Percentiles rank a stretch among this genome's conserved stretches.
phyloP scores from a whole-genome alignment of 1,140 invertebrate species.

The Galendromus occidentalis region DNA sequence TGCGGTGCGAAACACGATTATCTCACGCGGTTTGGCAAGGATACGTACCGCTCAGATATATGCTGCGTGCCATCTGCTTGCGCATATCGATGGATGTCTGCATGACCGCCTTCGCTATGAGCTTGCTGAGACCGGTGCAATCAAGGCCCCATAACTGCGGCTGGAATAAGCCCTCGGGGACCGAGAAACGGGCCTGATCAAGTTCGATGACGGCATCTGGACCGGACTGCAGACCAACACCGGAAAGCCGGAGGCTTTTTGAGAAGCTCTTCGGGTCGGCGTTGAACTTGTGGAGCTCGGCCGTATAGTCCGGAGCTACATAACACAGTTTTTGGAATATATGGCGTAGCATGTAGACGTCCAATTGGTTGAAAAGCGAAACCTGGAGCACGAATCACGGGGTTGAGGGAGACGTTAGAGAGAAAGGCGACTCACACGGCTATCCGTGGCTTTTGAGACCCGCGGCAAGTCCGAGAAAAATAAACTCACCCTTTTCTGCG shows the following conservation, averaged over 20 bases:
- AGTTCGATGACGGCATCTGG: not conserved
- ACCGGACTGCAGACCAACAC: not conserved
- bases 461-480: no score
- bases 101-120: slow-evolving; percentile 38
- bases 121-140: slow-evolving; percentile 36
- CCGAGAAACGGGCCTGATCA: slow-evolving; percentile 33
- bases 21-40: no score
- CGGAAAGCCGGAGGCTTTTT: slow-evolving; percentile 24
- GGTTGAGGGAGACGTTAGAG: no score
- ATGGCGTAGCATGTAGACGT: slow-evolving; percentile 17
- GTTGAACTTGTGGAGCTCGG: slow-evolving; percentile 27
- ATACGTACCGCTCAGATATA: slow-evolving; percentile 28
- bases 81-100: slow-evolving; percentile 36
- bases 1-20: no score
- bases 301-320: slow-evolving; percentile 31
- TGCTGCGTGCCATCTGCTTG: slow-evolving; percentile 32
- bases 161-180: slow-evolving; percentile 41
- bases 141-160: slow-evolving; percentile 41
- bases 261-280: slow-evolving; percentile 25
- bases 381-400: no score
- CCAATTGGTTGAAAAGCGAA: slow-evolving; percentile 5
- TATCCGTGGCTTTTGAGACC: no score
- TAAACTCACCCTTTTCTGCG: slow-evolving; percentile 6
- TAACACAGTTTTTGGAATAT: slow-evolving; percentile 32
- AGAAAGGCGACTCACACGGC: no score